Conservation (phyloP, 2,888 invertebrate species). For the Sinohyriopsis cumingii region DNA sequence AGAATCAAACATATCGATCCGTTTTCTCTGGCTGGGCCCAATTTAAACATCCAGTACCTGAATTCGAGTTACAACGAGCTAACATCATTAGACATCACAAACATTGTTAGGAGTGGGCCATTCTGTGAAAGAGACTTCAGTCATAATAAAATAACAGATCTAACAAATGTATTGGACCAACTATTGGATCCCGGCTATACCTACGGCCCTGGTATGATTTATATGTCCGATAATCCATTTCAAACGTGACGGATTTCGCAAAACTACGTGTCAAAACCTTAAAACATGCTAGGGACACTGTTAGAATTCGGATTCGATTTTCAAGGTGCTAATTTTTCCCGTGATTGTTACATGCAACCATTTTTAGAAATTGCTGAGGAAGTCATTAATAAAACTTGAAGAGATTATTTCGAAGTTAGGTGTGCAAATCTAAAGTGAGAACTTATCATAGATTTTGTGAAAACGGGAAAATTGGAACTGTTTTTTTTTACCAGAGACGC, state of each 20-base stretch:
- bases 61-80: slow-evolving; percentile 3
- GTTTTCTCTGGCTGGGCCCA: not conserved
- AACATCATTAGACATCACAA: slow-evolving; percentile 10
- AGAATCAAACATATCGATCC: slow-evolving; percentile 4
- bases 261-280: slow-evolving; percentile 9
- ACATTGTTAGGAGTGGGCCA: slow-evolving; percentile 6
- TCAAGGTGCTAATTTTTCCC: not conserved
- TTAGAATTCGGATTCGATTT: slow-evolving; percentile 9
- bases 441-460: slow-evolving; percentile 6
- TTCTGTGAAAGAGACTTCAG: slow-evolving; percentile 15
- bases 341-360: not conserved
- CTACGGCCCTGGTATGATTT: slow-evolving; percentile 13
- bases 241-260: slow-evolving; percentile 10
- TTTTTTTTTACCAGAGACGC: slow-evolving; percentile 11
- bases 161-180: slow-evolving; percentile 5
- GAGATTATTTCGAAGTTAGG: slow-evolving; percentile 7
- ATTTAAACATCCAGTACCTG: not conserved
- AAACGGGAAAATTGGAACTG: slow-evolving; percentile 4
- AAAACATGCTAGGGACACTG: slow-evolving; percentile 8
- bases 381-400: slow-evolving; percentile 4
- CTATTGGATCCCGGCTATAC: slow-evolving; percentile 4
- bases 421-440: slow-evolving; percentile 8
- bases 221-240: slow-evolving; percentile 6
- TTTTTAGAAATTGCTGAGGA: slow-evolving; percentile 9
- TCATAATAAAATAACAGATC: slow-evolving; percentile 9